These are phyloP conservation scores for Alethe castanea DNA, from an alignment of 2,113 vertebrate genomes.

Conservation along the genomic window DNA sequence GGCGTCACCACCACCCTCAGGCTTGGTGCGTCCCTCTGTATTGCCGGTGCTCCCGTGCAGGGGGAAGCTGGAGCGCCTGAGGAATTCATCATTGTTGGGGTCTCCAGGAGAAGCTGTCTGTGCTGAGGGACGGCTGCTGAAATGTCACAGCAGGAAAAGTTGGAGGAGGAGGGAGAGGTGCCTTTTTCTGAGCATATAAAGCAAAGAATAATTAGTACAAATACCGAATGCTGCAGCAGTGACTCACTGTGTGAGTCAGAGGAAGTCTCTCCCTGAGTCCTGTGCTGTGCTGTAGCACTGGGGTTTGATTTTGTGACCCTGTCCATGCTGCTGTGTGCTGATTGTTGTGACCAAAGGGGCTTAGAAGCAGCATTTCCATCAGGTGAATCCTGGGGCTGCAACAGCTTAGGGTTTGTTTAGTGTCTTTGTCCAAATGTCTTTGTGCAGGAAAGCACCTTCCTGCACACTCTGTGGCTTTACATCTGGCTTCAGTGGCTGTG, in stretches of 20 bases:
- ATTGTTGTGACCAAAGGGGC: not conserved
- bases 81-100: constrained; percentile 13
- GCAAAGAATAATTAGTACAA: constrained; percentile 40
- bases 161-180: constrained; percentile 49
- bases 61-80: not conserved
- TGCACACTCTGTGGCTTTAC: rapidly evolving
- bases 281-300: not conserved
- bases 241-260: constrained; percentile 78
- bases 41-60: not conserved
- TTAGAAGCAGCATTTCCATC: not conserved
- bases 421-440: not conserved
- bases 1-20: not conserved
- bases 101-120: not conserved
- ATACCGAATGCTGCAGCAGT: constrained; percentile 72
- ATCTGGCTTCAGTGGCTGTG: not conserved
- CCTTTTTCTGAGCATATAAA: constrained; percentile 39
- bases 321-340: not conserved
- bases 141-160: constrained; percentile 42
- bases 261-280: constrained; percentile 34
- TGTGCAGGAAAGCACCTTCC: not conserved
- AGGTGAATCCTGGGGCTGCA: not conserved
- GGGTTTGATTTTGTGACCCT: not conserved
- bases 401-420: not conserved
- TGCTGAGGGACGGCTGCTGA: constrained; percentile 9
- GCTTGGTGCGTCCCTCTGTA: not conserved